phyloP scores from a whole-genome alignment of 2,797 vertebrate species.

The Oreonectes daqikongensis region DNA sequence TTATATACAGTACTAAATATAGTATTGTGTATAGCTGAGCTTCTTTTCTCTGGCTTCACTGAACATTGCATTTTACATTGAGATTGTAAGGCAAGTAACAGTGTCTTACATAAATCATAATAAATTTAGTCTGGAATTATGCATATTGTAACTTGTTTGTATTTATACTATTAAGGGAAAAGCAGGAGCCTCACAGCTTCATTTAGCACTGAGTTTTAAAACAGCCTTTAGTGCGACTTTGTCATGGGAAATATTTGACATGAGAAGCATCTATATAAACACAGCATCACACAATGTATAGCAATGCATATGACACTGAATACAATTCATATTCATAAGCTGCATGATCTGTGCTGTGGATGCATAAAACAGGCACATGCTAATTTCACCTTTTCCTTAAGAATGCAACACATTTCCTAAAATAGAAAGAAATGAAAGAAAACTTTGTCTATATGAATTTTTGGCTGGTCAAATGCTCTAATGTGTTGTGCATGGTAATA shows the following conservation, averaged over 20 bases:
- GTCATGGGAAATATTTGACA: slow-evolving; percentile 24
- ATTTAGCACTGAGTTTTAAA: slow-evolving; percentile 27
- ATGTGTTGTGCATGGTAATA: neutral
- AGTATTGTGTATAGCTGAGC: neutral
- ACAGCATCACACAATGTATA: slow-evolving; percentile 5
- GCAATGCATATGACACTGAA: neutral
- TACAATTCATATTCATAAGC: slow-evolving; percentile 22
- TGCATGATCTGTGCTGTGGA: neutral
- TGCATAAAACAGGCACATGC: slow-evolving; percentile 15
- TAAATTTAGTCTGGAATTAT: slow-evolving; percentile 8
- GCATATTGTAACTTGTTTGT: slow-evolving; percentile 16
- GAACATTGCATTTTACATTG: no score
- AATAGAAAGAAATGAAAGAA: no score
- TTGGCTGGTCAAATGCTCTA: neutral
- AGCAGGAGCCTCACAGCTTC: neutral
- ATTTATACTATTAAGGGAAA: slow-evolving; percentile 13
- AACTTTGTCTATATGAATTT: no score
- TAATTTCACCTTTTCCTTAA: neutral
- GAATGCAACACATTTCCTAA: neutral
- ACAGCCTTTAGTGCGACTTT: slow-evolving; percentile 19
- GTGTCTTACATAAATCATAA: neutral
- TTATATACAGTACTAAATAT: neutral
- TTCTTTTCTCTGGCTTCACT: neutral
- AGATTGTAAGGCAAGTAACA: slow-evolving; percentile 2
- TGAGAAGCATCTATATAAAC: slow-evolving; percentile 20